phyloP scores from a whole-genome alignment of 2,797 vertebrate genomes.

The Arrhamphus sclerolepis region DNA sequence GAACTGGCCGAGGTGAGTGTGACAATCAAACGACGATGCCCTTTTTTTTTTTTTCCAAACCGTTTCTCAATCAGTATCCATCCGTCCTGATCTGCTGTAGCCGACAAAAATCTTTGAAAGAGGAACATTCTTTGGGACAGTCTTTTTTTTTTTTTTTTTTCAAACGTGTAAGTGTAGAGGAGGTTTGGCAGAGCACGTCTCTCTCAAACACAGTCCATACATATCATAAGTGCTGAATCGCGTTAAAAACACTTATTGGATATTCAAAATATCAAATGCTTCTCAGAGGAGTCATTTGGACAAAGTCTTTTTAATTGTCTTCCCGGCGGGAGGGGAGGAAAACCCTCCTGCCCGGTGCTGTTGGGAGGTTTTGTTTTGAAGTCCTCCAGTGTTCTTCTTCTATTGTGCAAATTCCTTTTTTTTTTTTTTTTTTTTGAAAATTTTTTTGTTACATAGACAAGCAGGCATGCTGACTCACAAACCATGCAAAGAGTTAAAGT shows the following conservation, averaged over 20 bases:
- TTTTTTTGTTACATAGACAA: slow-evolving; percentile 78
- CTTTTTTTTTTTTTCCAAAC: slow-evolving; percentile 45
- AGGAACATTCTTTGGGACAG: slow-evolving; percentile 80
- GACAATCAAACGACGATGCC: slow-evolving; percentile 76
- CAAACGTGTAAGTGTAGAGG: slow-evolving; percentile 58
- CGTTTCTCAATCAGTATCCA: slow-evolving; percentile 34
- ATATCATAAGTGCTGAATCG: slow-evolving; percentile 84
- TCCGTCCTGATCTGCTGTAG: slow-evolving; percentile 18
- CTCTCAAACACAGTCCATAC: slow-evolving; percentile 83
- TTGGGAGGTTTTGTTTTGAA: slow-evolving; percentile 47
- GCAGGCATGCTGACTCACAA: slow-evolving; percentile 83
- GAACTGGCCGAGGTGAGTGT: slow-evolving; percentile 81
- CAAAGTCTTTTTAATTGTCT: slow-evolving; percentile 66
- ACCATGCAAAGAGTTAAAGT: slow-evolving; percentile 82
- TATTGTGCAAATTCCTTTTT: slow-evolving; percentile 80
- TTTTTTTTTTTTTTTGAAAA: no score
- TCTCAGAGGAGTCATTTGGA: slow-evolving; percentile 57
- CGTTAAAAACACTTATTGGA: slow-evolving; percentile 82
- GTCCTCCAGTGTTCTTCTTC: slow-evolving; percentile 79
- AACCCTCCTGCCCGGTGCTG: slow-evolving; percentile 41
- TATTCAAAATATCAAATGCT: slow-evolving; percentile 82
- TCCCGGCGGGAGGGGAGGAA: slow-evolving; percentile 62
- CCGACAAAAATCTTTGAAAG: slow-evolving; percentile 55
- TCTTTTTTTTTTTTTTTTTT: slow-evolving; percentile 37
- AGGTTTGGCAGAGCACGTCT: slow-evolving; percentile 78